A percentile compares a stretch with the other conserved stretches of the same genome.
Conservation (phyloP, 2,113 vertebrate species). For the Meles meles region DNA sequence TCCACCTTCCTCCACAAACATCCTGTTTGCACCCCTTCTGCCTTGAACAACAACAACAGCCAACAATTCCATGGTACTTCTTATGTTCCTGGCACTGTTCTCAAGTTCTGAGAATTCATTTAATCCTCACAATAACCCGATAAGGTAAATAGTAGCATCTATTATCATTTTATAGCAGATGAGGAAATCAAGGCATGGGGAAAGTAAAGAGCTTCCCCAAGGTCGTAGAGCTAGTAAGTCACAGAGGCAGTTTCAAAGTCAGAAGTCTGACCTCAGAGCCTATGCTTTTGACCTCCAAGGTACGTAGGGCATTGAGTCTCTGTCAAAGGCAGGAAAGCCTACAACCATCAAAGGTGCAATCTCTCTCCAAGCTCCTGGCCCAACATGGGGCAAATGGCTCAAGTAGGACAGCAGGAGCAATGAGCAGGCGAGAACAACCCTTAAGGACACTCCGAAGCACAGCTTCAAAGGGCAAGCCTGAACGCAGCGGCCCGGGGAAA, state of each 20-base stretch:
- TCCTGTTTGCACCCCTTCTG: neutral
- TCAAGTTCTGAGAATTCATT: neutral
- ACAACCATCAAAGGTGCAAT: neutral
- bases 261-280: neutral
- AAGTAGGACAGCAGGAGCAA: neutral
- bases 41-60: neutral
- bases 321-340: neutral
- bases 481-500: neutral
- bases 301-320: neutral
- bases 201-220: neutral
- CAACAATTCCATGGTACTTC: neutral
- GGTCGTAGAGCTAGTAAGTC: neutral
- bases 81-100: neutral
- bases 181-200: constrained; percentile 13
- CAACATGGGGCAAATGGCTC: neutral
- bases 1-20: neutral
- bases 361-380: neutral
- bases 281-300: neutral
- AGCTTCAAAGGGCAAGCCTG: neutral
- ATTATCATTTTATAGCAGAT: neutral
- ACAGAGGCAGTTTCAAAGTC: neutral
- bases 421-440: neutral
- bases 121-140: neutral
- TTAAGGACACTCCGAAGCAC: neutral
- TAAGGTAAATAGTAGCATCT: neutral